A percentile compares a stretch with the other conserved stretches of the same genome.
These are phyloP conservation scores for Eulemur coronatus DNA, from an alignment of 2,797 vertebrate genomes.

Conservation along the genomic window DNA sequence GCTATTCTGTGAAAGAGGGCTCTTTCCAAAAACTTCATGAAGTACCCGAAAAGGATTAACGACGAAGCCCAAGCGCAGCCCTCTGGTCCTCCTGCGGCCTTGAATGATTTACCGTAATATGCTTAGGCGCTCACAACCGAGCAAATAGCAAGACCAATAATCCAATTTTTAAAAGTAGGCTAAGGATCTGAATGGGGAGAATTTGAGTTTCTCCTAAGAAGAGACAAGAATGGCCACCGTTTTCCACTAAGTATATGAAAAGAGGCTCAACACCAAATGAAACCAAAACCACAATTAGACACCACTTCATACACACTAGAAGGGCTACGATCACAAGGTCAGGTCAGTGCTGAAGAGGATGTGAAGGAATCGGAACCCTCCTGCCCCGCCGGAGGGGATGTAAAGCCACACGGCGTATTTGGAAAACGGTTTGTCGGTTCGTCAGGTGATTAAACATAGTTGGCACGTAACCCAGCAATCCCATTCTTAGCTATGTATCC, in stretches of 20 bases:
- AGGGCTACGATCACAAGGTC: neutral
- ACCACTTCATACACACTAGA: neutral
- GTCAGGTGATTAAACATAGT: neutral
- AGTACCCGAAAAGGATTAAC: neutral
- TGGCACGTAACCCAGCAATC: neutral
- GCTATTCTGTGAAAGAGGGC: neutral
- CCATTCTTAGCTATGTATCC: neutral
- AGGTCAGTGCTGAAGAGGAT: neutral
- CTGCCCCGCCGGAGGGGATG: too few species aligned
- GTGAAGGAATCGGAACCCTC: neutral
- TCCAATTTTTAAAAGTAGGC: neutral
- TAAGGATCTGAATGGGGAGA: neutral
- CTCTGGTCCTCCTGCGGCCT: neutral
- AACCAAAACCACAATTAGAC: neutral
- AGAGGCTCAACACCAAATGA: neutral
- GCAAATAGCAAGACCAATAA: neutral
- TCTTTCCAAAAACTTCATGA: neutral
- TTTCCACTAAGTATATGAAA: neutral
- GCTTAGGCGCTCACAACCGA: neutral
- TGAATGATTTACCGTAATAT: neutral
- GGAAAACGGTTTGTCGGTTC: neutral
- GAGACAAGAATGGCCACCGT: neutral
- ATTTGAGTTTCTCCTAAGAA: neutral
- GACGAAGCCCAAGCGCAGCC: neutral
- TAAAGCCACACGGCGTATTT: neutral